Evolutionary conservation across 2,797 vertebrate species (phyloP).

Genomic region (Chromis chromis): DNA sequence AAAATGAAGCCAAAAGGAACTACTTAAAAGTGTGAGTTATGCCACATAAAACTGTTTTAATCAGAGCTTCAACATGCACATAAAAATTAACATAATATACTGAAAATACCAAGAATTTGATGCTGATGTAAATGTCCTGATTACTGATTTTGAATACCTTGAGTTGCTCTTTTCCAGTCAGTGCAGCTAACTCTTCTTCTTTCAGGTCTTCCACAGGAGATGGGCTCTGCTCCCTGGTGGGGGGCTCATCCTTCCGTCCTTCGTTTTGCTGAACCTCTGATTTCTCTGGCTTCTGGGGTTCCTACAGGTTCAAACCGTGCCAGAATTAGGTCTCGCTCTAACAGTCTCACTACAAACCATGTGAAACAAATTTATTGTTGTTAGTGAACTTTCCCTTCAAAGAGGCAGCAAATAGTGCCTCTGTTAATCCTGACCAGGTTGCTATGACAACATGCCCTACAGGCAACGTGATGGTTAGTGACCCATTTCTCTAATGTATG

Average conservation of each 20-base stretch:
- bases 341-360: background rate
- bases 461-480: conserved; percentile 79
- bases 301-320: conserved; percentile 51
- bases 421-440: conserved; percentile 72
- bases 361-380: background rate
- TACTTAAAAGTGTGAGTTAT: background rate
- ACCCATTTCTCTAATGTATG: conserved; percentile 82
- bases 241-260: conserved; percentile 53
- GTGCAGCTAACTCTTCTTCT: conserved; percentile 71
- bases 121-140: background rate
- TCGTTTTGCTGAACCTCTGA: conserved; percentile 50
- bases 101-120: background rate
- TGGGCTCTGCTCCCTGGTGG: conserved; percentile 61
- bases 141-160: conserved; percentile 68
- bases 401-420: conserved; percentile 56
- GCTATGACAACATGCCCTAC: conserved; percentile 80
- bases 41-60: background rate
- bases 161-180: conserved; percentile 82
- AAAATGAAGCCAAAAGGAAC: background rate
- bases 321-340: background rate
- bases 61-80: background rate
- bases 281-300: conserved; percentile 38
- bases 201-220: conserved; percentile 72
- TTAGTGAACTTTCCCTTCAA: conserved; percentile 36
- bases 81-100: background rate